Percentiles rank a stretch among this genome's conserved stretches.
Conservation (phyloP, 2,797 vertebrate species). For the Adrianichthys oophorus region DNA sequence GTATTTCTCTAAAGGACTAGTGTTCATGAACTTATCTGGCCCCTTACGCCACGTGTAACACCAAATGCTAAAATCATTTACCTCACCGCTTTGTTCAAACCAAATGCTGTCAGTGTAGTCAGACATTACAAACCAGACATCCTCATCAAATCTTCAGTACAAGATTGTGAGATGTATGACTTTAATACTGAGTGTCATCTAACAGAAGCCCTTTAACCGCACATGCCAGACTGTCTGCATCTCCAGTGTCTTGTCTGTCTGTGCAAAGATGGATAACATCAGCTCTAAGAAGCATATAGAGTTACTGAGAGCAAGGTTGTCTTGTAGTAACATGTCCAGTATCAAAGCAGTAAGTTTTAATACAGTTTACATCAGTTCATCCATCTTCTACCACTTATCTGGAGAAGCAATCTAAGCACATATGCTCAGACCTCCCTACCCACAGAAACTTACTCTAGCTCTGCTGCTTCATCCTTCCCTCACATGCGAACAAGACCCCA, state of each 20-base stretch:
- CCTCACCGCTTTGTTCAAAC: conserved; percentile 3
- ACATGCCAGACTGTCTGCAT: conserved; percentile 18
- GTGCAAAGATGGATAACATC: conserved; percentile 7
- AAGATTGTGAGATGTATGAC: conserved; percentile 22
- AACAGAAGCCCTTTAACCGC: conserved; percentile 19
- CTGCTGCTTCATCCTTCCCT: no score
- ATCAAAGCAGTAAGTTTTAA: conserved; percentile 2
- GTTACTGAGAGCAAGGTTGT: conserved; percentile 8
- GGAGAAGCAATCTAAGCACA: no score
- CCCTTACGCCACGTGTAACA: conserved; percentile 30
- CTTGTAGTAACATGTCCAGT: conserved; percentile 1
- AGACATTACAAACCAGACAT: no score
- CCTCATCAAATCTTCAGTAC: neutral
- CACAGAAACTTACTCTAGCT: no score
- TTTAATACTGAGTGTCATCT: conserved; percentile 10
- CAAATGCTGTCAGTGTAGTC: neutral
- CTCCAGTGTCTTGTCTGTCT: conserved; percentile 19
- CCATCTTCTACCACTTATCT: no score
- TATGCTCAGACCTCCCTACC: no score
- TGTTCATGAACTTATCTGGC: conserved; percentile 15
- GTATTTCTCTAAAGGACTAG: conserved; percentile 35
- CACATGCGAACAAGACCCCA: no score
- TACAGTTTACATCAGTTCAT: neutral
- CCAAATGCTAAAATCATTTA: conserved; percentile 25
- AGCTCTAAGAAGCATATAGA: conserved; percentile 12